Evolutionary conservation across 2,797 vertebrate genomes (phyloP), one percentile per base, ranked within the genome.

Genomic region (Hippoglossus hippoglossus): DNA sequence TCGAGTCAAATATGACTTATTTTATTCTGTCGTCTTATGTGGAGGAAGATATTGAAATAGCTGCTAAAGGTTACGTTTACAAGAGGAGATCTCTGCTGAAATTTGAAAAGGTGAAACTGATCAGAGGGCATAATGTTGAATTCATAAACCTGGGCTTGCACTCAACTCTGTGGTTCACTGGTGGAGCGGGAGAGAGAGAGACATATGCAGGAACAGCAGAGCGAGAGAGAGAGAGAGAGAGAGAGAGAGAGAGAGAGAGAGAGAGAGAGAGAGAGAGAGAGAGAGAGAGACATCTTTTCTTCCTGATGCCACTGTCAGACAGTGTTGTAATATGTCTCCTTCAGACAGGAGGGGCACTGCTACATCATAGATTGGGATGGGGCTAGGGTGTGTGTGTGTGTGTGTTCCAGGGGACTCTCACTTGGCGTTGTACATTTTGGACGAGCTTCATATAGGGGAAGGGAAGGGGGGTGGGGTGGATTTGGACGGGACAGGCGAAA

Each of bases 391-490:
- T 76, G 63, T 73, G 64, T 71, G 77, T 71, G 77, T 59, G 56
- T 46, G 44, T 69, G 64, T 80, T 87, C 81, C 89, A 85, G 80
- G 83, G 91, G 44, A 86, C 87, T 89, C 87, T 79, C 71, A 80
- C 83, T 89, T 89, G 91, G 91, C 86, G 85, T 70, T 44, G 77
- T 56, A 25, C 60, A 56, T 62, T 83, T 87, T 91, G 91, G 90
- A 90, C 57, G 9, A 84, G 81, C 73, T 86, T 80, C 77, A 68
- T 80, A 63, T 73, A 69, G 63, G 80, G 67, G 76, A 70, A 22
- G 65, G 74, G 36, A 24, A 47, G 60, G 31, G 28, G 77, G 44
- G 18, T 16, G 77, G 44, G 18, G 13, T 55, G 63, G 58, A 58
- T 56, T 77, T 84, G 80, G 69, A 87, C 9, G 47, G 76, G 69